Conservation (phyloP, 2,113 vertebrate genomes). For the Syrmaticus mikado region DNA sequence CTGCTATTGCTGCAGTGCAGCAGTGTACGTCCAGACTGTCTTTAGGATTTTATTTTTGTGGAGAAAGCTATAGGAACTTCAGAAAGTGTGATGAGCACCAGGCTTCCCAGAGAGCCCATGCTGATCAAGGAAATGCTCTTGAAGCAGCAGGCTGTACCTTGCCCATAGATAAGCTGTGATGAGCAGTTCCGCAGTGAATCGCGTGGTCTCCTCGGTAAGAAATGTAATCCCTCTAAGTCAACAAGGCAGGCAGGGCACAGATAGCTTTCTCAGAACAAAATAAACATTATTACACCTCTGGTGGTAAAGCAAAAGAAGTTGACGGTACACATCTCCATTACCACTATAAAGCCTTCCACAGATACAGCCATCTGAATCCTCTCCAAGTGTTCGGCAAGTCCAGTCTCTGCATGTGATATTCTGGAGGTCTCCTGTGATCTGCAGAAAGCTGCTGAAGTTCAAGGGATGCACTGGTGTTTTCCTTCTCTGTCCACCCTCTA, state of each 20-base stretch:
- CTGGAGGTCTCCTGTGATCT: neutral
- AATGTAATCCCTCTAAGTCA: conserved; percentile 43
- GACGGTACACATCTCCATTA: neutral
- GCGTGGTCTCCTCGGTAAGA: conserved; percentile 4
- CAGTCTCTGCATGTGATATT: neutral
- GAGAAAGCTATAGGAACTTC: neutral
- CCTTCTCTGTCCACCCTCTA: neutral
- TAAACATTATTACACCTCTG: conserved; percentile 3
- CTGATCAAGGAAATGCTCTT: conserved; percentile 12
- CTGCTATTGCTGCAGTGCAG: neutral
- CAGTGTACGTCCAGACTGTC: neutral
- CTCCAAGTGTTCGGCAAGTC: neutral
- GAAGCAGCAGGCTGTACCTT: conserved; percentile 13
- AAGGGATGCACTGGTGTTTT: neutral
- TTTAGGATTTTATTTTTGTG: neutral
- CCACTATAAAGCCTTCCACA: conserved; percentile 12
- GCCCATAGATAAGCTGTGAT: conserved; percentile 11
- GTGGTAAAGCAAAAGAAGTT: neutral
- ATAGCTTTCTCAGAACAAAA: conserved; percentile 37
- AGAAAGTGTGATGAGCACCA: neutral
- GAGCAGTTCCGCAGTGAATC: neutral
- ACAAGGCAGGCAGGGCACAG: conserved; percentile 6
- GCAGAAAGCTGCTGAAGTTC: conserved; percentile 5
- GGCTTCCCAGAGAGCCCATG: neutral
- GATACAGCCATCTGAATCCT: conserved; percentile 19